Evolutionary conservation across 2,113 vertebrate species (phyloP), one percentile per base, ranked within the genome.

Genomic region (Carlito syrichta): DNA sequence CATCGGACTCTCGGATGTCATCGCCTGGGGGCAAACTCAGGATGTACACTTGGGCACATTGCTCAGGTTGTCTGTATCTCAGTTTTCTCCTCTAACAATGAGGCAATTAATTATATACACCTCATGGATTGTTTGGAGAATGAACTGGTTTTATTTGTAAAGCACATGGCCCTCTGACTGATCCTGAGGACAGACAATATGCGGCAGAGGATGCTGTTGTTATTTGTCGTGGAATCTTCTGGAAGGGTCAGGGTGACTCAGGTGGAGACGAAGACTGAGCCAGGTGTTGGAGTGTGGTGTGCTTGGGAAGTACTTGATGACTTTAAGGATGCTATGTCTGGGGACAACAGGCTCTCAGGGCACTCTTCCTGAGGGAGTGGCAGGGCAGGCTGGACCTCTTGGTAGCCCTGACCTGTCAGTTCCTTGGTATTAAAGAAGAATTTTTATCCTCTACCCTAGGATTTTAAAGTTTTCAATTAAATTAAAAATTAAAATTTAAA

Each of bases 191-290:
- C 17, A 3, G 3, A 3, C 27, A 1, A 0, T n/a, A 8, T 12
- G 27, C 6, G 1, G 2, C 0, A 35, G 50, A 40, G 1, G 3
- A 1, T 4, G 10, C 22, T 19, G 38, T 86, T 10, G 8, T 76
- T 17, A 17, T 60, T 17, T 3, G 56, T 8, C 6, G 1, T 38
- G 86, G 12, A 8, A 20, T 50, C 63, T 85, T 77, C 69, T 56
- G 17, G 56, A 54, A 50, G 17, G 14, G 17, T 3, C 22, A 30
- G 56, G 71, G 32, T 50, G 56, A 32, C 16, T 1, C 4, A 45
- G 8, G 16, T 54, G 68, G 35, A 87, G 20, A 30, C 22, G 20
- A 58, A 50, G 50, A 38, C 19, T 1, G 38, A 32, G 66, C 56
- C n/a, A 3, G 6, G 54, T 19, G n/a, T 32, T 19, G 19, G 66